A percentile compares a stretch with the other conserved stretches of the same genome.
Conservation (phyloP, 1,140 invertebrate species). For the Bombus impatiens region DNA sequence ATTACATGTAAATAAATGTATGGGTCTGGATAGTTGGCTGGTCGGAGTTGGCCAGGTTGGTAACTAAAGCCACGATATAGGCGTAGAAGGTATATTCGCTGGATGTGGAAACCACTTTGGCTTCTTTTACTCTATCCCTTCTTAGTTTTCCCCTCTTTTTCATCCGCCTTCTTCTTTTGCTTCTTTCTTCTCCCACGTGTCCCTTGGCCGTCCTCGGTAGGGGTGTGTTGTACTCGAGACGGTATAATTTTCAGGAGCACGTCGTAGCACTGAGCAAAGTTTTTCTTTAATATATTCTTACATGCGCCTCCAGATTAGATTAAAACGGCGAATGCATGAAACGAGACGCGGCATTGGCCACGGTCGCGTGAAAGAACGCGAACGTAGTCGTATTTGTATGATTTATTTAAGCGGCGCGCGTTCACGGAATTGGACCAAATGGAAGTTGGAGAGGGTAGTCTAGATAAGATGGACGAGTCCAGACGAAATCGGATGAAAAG, state of each 20-base stretch:
- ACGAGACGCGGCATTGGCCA: conserved; percentile 12
- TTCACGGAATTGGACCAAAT: conserved; percentile 45
- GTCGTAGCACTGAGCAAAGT: conserved; percentile 74
- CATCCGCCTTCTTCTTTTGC: not conserved
- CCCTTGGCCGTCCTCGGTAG: not conserved
- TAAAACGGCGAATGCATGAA: conserved; percentile 80
- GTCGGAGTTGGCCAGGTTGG: conserved; percentile 28
- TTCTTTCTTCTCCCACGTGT: not conserved
- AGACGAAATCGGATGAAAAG: conserved; percentile 16
- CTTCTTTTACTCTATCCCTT: conserved; percentile 8
- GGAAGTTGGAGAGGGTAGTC: conserved; percentile 15
- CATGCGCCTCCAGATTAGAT: conserved; percentile 81
- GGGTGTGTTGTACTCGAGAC: conserved; percentile 47
- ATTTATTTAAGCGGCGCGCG: conserved; percentile 77
- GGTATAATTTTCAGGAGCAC: conserved; percentile 76
- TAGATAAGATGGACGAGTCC: conserved; percentile 8
- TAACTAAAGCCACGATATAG: conserved; percentile 51
- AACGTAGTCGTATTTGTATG: conserved; percentile 78
- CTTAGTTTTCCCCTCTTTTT: not conserved
- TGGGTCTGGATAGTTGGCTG: conserved; percentile 69
- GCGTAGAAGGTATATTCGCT: conserved; percentile 47
- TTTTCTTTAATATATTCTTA: conserved; percentile 83
- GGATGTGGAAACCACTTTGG: conserved; percentile 56
- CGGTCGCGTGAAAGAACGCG: conserved; percentile 61
- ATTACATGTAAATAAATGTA: conserved; percentile 78